Percentiles rank a stretch among this genome's conserved stretches.
Evolutionary conservation across 2,888 invertebrate genomes (phyloP).

Genomic region (Hirtodrosophila alboralis): DNA sequence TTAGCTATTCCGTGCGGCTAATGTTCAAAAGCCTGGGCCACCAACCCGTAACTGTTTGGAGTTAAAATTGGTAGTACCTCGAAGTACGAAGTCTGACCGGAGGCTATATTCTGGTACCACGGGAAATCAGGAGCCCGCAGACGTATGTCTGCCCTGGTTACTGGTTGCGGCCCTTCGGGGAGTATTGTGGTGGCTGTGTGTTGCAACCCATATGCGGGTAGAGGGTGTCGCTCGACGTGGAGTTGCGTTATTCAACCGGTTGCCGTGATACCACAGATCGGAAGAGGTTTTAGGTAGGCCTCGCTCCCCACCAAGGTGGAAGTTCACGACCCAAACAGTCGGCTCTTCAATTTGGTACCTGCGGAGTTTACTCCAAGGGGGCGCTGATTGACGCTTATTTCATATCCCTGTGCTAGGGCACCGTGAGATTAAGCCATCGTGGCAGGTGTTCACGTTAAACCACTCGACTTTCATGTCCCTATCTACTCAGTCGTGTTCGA

Average conservation of each 20-base stretch:
- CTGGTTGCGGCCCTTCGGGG: constrained; percentile 8
- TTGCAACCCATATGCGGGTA: constrained; percentile 14
- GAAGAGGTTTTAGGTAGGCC: too few relatives aligned
- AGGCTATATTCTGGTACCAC: too few relatives aligned
- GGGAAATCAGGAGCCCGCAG: constrained; percentile 7
- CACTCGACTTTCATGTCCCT: too few relatives aligned
- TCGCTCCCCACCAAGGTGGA: not conserved
- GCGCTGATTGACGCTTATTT: not conserved
- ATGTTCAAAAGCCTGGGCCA: too few relatives aligned
- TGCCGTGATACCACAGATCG: too few relatives aligned
- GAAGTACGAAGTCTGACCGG: too few relatives aligned
- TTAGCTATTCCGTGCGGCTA: too few relatives aligned
- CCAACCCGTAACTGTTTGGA: too few relatives aligned
- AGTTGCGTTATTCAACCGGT: too few relatives aligned
- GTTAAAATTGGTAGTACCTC: too few relatives aligned
- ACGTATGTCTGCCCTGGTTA: constrained; percentile 2
- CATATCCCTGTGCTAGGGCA: not conserved
- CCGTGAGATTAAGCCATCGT: not conserved
- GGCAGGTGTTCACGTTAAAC: not conserved
- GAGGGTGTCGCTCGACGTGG: not conserved
- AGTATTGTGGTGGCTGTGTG: constrained; percentile 7
- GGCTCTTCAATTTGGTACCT: not conserved
- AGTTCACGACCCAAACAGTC: not conserved
- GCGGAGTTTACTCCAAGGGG: too few relatives aligned
- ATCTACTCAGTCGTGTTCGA: too few relatives aligned